These are phyloP conservation scores for Patella vulgata DNA, from an alignment of 1,140 invertebrate genomes.

Conservation along the genomic window DNA sequence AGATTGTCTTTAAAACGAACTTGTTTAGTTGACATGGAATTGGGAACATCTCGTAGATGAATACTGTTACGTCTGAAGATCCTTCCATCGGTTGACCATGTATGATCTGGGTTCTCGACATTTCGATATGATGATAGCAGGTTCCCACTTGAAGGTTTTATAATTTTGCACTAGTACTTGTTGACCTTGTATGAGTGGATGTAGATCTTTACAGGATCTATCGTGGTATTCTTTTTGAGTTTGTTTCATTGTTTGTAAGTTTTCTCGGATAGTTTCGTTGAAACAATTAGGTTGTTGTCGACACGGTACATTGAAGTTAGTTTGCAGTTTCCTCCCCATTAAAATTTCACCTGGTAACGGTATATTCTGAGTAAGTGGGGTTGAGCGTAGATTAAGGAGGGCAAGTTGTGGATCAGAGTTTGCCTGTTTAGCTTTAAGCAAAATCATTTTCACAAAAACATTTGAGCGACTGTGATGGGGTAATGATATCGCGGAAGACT, in stretches of 20 bases:
- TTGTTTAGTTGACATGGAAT: too few species aligned
- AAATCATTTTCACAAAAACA: background rate
- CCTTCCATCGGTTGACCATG: too few species aligned
- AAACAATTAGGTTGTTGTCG: background rate
- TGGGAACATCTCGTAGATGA: too few species aligned
- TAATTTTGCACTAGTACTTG: too few species aligned
- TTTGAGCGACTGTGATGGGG: background rate
- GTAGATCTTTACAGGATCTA: too few species aligned
- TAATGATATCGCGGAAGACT: too few species aligned
- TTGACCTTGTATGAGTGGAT: too few species aligned
- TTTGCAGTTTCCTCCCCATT: background rate
- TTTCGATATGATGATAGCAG: too few species aligned
- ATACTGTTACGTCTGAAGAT: too few species aligned
- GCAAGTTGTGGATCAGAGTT: background rate
- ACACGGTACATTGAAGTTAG: background rate
- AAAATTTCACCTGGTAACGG: constrained; percentile 2
- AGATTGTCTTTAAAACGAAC: too few species aligned
- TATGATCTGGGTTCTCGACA: too few species aligned
- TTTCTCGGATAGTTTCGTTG: background rate
- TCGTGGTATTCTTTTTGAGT: constrained; percentile 8
- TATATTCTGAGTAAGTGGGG: background rate
- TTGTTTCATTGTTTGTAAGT: background rate
- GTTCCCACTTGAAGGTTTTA: too few species aligned
- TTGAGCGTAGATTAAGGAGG: background rate
- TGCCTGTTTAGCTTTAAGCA: background rate